Conservation (phyloP, 1,140 invertebrate genomes). For the Heliconius himera region DNA sequence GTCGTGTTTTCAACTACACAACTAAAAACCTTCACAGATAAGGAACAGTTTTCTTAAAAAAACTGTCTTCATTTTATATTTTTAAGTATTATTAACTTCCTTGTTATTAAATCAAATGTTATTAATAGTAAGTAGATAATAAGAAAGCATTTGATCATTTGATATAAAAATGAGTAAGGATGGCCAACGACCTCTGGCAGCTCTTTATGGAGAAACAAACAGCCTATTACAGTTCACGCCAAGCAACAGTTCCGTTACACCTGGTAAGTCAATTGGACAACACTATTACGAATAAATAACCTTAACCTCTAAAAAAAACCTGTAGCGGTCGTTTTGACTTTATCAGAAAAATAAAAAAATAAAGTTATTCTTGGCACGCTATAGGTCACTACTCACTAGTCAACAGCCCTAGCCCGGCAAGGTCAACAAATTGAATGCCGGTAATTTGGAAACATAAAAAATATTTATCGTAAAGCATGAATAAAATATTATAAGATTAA, state of each 20-base stretch:
- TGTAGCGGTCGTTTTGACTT: constrained; percentile 19
- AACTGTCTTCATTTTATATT: not conserved
- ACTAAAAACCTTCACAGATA: too few species aligned
- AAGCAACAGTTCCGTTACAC: not conserved
- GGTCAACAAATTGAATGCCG: not conserved
- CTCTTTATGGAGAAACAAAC: not conserved
- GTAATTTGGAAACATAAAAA: not conserved
- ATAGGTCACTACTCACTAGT: constrained; percentile 30
- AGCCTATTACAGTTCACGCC: not conserved
- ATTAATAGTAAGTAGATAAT: not conserved
- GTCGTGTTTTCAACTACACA: too few species aligned
- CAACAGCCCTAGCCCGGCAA: not conserved
- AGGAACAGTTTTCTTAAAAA: too few species aligned
- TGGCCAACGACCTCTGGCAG: not conserved
- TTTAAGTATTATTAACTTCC: not conserved
- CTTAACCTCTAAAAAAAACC: constrained; percentile 13
- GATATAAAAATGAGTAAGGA: not conserved
- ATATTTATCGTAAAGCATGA: not conserved
- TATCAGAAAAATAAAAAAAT: constrained; percentile 29
- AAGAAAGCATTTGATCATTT: not conserved
- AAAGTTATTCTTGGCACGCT: constrained; percentile 19
- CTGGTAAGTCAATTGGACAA: not conserved
- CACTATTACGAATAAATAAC: not conserved
- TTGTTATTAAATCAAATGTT: not conserved
- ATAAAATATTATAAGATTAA: not conserved